These are phyloP conservation scores for Harpalus rufipes DNA, from an alignment of 2,888 invertebrate genomes.

Conservation along the genomic window DNA sequence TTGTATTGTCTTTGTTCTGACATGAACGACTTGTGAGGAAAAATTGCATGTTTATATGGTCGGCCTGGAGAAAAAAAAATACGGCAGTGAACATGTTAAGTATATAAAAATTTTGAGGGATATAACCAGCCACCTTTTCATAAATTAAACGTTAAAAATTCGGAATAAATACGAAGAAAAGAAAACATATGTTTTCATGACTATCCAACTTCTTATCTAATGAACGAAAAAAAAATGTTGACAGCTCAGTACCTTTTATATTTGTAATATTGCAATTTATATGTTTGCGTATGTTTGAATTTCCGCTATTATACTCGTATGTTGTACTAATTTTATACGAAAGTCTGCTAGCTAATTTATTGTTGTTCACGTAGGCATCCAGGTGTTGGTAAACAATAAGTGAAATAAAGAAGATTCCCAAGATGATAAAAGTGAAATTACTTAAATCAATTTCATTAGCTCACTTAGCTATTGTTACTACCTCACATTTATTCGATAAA, in stretches of 20 bases:
- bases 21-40: no score
- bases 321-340: slow-evolving; percentile 3
- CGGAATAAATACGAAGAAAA: no score
- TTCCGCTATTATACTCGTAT: background rate
- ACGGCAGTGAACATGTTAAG: no score
- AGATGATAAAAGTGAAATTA: slow-evolving; percentile 47
- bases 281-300: background rate
- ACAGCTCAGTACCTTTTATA: background rate
- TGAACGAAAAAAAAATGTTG: no score
- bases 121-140: no score
- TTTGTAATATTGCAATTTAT: background rate
- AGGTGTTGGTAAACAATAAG: slow-evolving; percentile 46
- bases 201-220: no score
- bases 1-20: no score
- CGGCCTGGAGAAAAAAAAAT: no score
- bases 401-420: slow-evolving; percentile 49
- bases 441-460: slow-evolving; percentile 29
- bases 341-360: slow-evolving; percentile 20
- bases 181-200: no score
- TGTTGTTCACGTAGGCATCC: slow-evolving; percentile 36
- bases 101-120: no score
- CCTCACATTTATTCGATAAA: background rate
- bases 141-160: no score
- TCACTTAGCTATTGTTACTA: background rate
- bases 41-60: no score